Percentiles rank a stretch among this genome's conserved stretches.
phyloP scores from a whole-genome alignment of 2,797 vertebrate genomes.

The Sardinella longiceps region DNA sequence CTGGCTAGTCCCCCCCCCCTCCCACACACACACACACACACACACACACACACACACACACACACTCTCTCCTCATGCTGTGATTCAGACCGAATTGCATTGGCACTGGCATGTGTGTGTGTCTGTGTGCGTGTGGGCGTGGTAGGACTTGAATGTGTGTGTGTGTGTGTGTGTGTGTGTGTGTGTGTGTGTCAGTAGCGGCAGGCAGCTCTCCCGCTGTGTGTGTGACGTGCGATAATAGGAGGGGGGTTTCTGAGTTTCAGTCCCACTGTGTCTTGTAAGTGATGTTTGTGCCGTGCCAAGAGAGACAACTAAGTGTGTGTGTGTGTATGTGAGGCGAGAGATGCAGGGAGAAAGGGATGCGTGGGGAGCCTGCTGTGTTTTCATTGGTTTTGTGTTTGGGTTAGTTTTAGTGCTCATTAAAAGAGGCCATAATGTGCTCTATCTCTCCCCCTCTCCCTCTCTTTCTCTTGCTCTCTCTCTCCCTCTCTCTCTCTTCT shows the following conservation, averaged over 20 bases:
- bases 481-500: not conserved
- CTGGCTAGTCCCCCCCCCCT: not conserved
- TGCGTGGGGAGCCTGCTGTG: not conserved
- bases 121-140: not conserved
- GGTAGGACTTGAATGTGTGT: not conserved
- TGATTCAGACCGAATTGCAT: slow-evolving; percentile 1
- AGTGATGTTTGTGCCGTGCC: not conserved
- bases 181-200: not conserved
- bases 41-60: too few relatives aligned
- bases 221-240: slow-evolving; percentile 1
- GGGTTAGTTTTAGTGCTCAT: slow-evolving; percentile 21
- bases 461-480: not conserved
- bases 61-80: too few relatives aligned
- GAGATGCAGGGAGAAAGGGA: not conserved
- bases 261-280: not conserved
- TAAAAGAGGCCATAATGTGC: slow-evolving; percentile 1
- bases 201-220: not conserved
- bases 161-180: slow-evolving; percentile 7
- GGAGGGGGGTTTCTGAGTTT: not conserved
- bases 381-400: slow-evolving; percentile 21
- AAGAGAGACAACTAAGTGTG: not conserved
- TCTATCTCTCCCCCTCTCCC: not conserved
- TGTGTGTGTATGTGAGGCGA: not conserved
- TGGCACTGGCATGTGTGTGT: not conserved
- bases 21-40: too few relatives aligned